Base-by-base conservation (phyloP, 2,113 vertebrate species). In the Actenoides lindsayi region DNA sequence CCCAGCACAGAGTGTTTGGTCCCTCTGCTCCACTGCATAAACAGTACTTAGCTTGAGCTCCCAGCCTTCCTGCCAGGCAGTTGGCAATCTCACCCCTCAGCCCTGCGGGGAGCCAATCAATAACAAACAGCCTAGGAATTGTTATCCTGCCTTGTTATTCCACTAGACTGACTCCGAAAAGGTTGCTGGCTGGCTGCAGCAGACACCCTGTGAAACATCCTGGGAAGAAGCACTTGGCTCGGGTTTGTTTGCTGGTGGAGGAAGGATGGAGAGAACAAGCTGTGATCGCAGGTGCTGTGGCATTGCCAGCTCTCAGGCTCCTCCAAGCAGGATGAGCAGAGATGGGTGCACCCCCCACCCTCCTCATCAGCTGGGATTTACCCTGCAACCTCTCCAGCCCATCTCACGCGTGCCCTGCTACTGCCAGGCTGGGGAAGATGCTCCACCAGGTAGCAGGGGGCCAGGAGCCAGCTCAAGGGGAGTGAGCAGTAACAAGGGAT, bases 151-250 rank as follows among this genome's bases (percentile, higher is more conserved):
- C 5, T 5, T 77, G 69, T 35, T 54, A 41, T 73, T 81, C 70
- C 80, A n/a, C 6, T 15, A 42, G 57, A 25, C 15, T 53, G 62
- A 21, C 53, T 79, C 51, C 15, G 46, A 81, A 75, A 82, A 41
- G 28, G 27, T 13, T 68, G 64, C 42, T 19, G 14, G n/a, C 10
- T 68, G 64, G 41, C 25, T 65, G 75, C 70, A 14, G 48, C 71
- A 57, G 71, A 16, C 23, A 9, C 42, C 27, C 39, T 0, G 0
- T 71, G 41, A 51, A 42, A 41, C 9, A 0, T 1, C 5, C 60
- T 37, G 65, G 69, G 53, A 35, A 46, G 39, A 9, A 83, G 33
- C 10, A 7, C 19, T 30, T 54, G 74, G n/a, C 64, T 57, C 3
- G 8, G 7, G 8, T 11, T 71, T 16, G 25, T 70, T 65, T 62